Percentiles rank a stretch among this genome's conserved stretches.
These are phyloP conservation scores for Eupithecia abbreviata DNA, from an alignment of 2,888 invertebrate genomes.

Conservation along the genomic window DNA sequence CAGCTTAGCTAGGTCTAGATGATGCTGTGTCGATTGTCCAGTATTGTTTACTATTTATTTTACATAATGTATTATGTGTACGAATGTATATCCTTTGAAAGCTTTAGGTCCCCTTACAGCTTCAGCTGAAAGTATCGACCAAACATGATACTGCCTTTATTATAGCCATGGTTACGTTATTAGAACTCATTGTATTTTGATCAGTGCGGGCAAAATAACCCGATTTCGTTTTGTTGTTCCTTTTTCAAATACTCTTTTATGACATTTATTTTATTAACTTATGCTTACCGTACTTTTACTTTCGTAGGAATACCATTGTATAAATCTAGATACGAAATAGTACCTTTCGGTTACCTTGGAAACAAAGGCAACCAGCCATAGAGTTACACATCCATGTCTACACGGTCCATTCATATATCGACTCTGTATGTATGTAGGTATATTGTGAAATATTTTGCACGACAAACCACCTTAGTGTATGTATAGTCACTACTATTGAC, in stretches of 20 bases:
- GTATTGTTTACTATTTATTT: no score
- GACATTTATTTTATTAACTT: not conserved
- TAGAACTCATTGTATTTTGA: not conserved
- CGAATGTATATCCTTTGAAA: not conserved
- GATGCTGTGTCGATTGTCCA: no score
- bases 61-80: no score
- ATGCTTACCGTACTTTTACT: not conserved
- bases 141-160: constrained; percentile 24
- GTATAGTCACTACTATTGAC: no score
- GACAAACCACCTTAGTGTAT: no score
- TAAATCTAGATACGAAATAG: not conserved
- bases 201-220: not conserved
- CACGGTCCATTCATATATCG: not conserved
- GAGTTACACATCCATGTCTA: constrained; percentile 16
- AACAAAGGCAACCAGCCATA: constrained; percentile 26
- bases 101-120: not conserved
- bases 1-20: no score
- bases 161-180: not conserved
- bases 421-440: no score
- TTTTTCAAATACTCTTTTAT: not conserved
- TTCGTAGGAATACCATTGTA: not conserved
- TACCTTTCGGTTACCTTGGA: constrained; percentile 17
- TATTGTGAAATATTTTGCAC: no score
- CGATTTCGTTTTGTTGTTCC: not conserved
- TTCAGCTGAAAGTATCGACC: constrained; percentile 25